Conservation (phyloP, 2,888 invertebrate genomes). For the Plebejus melissa region DNA sequence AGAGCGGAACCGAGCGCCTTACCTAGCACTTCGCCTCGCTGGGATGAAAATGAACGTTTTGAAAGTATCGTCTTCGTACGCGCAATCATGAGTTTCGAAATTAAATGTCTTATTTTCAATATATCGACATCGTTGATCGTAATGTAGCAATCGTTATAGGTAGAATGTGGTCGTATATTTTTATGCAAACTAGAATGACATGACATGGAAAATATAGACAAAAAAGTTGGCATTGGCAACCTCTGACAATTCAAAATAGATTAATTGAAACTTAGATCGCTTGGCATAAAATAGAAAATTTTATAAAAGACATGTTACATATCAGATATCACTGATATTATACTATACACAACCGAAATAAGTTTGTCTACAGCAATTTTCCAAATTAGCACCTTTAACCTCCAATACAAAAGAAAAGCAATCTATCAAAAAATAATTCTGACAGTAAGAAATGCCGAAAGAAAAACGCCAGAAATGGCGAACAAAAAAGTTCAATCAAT, state of each 20-base stretch:
- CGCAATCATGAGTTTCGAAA: slow-evolving; percentile 2
- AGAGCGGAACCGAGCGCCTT: slow-evolving; percentile 34
- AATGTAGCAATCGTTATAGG: background rate
- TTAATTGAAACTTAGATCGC: no score
- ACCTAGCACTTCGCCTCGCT: slow-evolving; percentile 1
- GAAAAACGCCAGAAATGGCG: background rate
- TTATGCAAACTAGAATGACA: background rate
- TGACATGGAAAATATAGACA: no score
- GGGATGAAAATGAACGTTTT: slow-evolving; percentile 23
- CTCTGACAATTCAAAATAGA: no score
- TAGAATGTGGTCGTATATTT: background rate
- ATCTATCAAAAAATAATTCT: background rate
- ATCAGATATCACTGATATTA: background rate
- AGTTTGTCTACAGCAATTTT: background rate
- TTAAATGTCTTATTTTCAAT: background rate
- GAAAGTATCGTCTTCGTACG: slow-evolving; percentile 10
- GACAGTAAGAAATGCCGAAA: background rate
- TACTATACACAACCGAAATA: background rate
- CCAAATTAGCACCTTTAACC: background rate
- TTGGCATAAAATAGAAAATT: no score
- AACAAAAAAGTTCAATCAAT: slow-evolving; percentile 18
- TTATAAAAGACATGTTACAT: no score
- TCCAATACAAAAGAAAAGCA: background rate
- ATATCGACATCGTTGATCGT: background rate
- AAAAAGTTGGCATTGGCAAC: no score